These are phyloP conservation scores for Cotesia congregata DNA, from an alignment of 2,888 invertebrate genomes.

Conservation along the genomic window DNA sequence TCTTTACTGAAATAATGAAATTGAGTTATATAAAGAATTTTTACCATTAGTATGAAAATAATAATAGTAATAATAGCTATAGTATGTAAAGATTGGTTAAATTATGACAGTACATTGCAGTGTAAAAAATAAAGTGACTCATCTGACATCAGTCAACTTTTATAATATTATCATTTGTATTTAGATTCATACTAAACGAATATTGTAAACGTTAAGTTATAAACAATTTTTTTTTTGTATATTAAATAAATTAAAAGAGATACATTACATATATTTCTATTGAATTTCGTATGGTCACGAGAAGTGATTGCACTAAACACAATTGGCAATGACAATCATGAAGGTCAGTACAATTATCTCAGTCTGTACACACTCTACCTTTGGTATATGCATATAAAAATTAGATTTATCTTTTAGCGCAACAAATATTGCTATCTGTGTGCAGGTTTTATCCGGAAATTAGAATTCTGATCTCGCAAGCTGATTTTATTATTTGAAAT, in stretches of 20 bases:
- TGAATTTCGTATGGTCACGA: background rate
- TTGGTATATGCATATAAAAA: background rate
- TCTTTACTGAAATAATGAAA: background rate
- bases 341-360: conserved; percentile 55
- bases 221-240: background rate
- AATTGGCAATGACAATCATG: conserved; percentile 54
- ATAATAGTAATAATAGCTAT: background rate
- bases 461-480: background rate
- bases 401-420: background rate
- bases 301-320: conserved; percentile 45
- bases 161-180: background rate
- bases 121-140: background rate
- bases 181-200: background rate
- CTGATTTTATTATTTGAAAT: background rate
- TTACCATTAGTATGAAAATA: background rate
- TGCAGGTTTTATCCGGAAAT: background rate
- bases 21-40: background rate
- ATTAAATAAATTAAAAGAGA: background rate
- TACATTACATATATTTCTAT: background rate
- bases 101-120: background rate
- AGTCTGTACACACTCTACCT: background rate
- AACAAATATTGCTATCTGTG: background rate
- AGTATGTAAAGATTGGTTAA: background rate
- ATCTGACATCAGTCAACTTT: background rate
- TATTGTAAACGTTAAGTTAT: no score